These are phyloP conservation scores for Cephus pygmeus DNA, from an alignment of 2,888 invertebrate species.

Conservation along the genomic window DNA sequence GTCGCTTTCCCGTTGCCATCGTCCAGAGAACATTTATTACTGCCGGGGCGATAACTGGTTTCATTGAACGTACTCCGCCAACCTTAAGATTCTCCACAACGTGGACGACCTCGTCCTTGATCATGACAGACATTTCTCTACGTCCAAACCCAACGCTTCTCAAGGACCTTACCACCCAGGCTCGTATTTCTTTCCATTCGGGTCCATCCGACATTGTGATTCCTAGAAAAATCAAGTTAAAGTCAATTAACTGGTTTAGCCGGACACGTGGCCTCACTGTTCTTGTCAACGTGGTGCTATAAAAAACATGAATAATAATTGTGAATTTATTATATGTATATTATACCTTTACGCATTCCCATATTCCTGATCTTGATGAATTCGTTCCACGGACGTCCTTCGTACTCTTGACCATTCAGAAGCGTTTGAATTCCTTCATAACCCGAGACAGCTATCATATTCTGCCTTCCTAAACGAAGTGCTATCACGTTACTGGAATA, in stretches of 20 bases:
- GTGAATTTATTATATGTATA: no score
- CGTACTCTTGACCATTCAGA: constrained; percentile 71
- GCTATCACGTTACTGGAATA: constrained; percentile 49
- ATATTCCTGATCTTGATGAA: constrained; percentile 74
- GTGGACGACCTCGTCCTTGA: constrained; percentile 69
- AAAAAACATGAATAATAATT: no score
- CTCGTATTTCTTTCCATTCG: constrained; percentile 70
- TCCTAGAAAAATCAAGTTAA: constrained; percentile 59
- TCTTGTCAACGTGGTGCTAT: no score
- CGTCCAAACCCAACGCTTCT: constrained; percentile 71
- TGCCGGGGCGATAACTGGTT: constrained; percentile 67
- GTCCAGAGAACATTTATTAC: constrained; percentile 77
- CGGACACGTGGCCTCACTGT: no score
- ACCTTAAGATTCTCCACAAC: constrained; percentile 55
- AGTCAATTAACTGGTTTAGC: not conserved
- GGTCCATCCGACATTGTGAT: constrained; percentile 73
- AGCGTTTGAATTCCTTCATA: constrained; percentile 69
- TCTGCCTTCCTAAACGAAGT: constrained; percentile 41
- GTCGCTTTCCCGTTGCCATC: constrained; percentile 67
- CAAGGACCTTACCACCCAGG: constrained; percentile 69
- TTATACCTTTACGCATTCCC: constrained; percentile 70
- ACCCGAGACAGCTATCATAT: constrained; percentile 69
- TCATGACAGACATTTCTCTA: constrained; percentile 68
- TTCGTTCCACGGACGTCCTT: constrained; percentile 75
- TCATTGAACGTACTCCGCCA: constrained; percentile 44